Evolutionary conservation across 2,888 invertebrate genomes (phyloP).

Genomic region (Amphipyra berbera): DNA sequence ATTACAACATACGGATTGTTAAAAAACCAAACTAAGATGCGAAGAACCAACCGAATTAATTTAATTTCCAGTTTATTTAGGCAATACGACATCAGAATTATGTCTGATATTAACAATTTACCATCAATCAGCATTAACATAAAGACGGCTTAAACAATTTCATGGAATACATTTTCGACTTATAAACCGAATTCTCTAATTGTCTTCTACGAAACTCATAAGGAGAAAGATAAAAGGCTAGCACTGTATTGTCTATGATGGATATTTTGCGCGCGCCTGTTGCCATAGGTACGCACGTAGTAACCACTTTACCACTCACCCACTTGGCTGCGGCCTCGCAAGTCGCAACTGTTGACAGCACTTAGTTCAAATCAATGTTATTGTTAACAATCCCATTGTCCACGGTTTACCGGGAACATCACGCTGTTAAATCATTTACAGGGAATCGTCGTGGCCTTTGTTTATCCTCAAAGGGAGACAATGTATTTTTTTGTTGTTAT

Average conservation of each 20-base stretch:
- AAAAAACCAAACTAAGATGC: background rate
- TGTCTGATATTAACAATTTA: constrained; percentile 16
- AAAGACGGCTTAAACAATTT: constrained; percentile 11
- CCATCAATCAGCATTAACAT: constrained; percentile 21
- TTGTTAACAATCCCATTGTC: constrained; percentile 80
- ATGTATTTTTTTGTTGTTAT: constrained; percentile 70
- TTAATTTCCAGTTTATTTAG: constrained; percentile 4
- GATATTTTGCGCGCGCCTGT: constrained; percentile 3
- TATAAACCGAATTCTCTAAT: constrained; percentile 8
- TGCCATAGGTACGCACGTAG: constrained; percentile 12
- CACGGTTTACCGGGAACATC: constrained; percentile 73
- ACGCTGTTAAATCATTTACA: constrained; percentile 75
- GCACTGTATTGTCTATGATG: background rate
- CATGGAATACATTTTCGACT: constrained; percentile 19
- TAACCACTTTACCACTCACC: constrained; percentile 16
- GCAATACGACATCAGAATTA: constrained; percentile 7
- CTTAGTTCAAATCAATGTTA: constrained; percentile 61
- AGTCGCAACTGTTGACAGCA: constrained; percentile 34
- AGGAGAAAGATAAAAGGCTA: constrained; percentile 2
- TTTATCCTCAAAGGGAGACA: constrained; percentile 78
- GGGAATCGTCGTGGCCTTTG: constrained; percentile 77
- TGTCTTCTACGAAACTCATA: constrained; percentile 25
- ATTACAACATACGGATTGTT: constrained; percentile 12
- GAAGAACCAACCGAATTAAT: constrained; percentile 2
- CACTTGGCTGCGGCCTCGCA: constrained; percentile 23